These are phyloP conservation scores for Ophonus ardosiacus DNA, from an alignment of 2,888 invertebrate species.

Conservation along the genomic window DNA sequence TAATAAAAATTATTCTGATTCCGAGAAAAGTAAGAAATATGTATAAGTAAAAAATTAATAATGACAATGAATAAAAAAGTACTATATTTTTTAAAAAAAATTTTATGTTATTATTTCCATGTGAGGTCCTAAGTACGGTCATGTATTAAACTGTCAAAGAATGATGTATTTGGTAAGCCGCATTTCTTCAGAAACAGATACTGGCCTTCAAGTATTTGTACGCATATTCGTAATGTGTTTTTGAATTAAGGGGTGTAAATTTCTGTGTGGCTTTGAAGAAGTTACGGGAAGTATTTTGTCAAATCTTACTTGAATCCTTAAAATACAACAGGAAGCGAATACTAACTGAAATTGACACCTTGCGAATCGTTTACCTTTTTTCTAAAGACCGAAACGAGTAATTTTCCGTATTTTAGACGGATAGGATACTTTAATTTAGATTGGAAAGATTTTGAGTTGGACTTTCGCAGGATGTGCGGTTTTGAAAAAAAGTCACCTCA, in stretches of 20 bases:
- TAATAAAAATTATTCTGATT: no score
- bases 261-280: conserved; percentile 15
- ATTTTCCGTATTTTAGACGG: background rate
- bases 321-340: conserved; percentile 14
- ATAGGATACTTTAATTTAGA: conserved; percentile 10
- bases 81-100: no score
- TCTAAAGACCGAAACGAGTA: background rate
- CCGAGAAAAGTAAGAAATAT: no score
- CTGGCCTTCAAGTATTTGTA: conserved; percentile 25
- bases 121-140: background rate
- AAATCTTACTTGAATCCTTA: background rate
- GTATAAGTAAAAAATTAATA: no score
- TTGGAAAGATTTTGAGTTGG: background rate
- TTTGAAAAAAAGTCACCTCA: background rate
- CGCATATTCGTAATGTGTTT: conserved; percentile 33
- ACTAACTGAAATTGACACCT: conserved; percentile 19
- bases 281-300: conserved; percentile 20
- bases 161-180: conserved; percentile 52
- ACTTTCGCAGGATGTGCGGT: conserved; percentile 22
- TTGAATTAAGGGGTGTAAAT: conserved; percentile 30
- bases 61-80: no score
- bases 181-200: conserved; percentile 24
- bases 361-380: background rate
- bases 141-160: conserved; percentile 44
- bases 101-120: background rate